phyloP scores from a whole-genome alignment of 2,797 vertebrate species.

The Hypotaenidia philippensis region DNA sequence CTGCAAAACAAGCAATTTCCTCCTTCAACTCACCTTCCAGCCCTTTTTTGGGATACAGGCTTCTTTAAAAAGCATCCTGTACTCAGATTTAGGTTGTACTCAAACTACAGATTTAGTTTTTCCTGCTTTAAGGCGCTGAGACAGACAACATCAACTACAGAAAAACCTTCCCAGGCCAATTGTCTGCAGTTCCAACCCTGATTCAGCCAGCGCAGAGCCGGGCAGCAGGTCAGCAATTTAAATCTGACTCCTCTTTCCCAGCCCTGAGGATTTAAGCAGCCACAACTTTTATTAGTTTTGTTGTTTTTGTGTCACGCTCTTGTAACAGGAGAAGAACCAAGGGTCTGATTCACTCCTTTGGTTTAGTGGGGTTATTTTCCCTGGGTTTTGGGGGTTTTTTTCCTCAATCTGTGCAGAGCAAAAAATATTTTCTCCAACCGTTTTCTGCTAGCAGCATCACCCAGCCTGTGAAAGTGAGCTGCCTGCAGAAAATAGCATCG shows the following conservation, averaged over 20 bases:
- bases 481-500: slow-evolving; percentile 10
- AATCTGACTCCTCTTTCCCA: not conserved
- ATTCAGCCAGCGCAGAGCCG: not conserved
- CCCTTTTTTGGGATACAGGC: not conserved
- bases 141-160: not conserved
- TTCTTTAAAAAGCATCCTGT: not conserved
- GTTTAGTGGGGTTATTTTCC: slow-evolving; percentile 27
- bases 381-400: not conserved
- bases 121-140: not conserved
- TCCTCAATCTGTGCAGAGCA: not conserved
- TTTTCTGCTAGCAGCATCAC: not conserved
- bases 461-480: not conserved
- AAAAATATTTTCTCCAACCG: slow-evolving; percentile 25
- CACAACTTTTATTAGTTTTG: not conserved
- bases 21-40: not conserved
- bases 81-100: not conserved
- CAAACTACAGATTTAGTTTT: not conserved
- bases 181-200: not conserved
- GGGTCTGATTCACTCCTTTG: slow-evolving; percentile 47
- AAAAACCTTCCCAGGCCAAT: not conserved
- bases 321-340: not conserved
- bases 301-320: slow-evolving; percentile 8
- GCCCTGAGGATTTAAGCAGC: not conserved
- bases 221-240: not conserved
- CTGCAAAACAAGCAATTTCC: not conserved